These are phyloP conservation scores for Pogonus chalceus DNA, from an alignment of 1,140 invertebrate species.

Conservation along the genomic window DNA sequence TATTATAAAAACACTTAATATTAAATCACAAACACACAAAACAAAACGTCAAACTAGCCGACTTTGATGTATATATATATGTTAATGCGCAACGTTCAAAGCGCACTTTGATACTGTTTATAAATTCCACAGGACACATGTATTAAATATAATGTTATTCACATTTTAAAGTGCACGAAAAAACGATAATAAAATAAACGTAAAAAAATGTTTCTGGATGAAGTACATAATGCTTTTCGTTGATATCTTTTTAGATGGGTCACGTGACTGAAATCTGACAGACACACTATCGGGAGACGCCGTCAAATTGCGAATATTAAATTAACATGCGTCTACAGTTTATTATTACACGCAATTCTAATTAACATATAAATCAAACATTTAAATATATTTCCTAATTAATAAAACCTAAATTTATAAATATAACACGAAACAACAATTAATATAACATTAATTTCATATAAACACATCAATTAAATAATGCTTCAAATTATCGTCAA, in stretches of 20 bases:
- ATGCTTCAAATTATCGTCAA: no score
- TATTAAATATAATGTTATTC: neutral
- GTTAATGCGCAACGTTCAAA: neutral
- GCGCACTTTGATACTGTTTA: constrained; percentile 5
- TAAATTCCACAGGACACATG: neutral
- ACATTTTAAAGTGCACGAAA: neutral
- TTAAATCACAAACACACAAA: neutral
- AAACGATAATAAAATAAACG: no score
- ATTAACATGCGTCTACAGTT: no score
- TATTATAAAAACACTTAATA: neutral
- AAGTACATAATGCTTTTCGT: no score
- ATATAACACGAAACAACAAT: neutral
- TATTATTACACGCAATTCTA: neutral
- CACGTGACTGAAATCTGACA: constrained; percentile 3
- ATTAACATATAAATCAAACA: constrained; percentile 1
- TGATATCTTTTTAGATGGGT: neutral
- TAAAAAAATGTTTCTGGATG: no score
- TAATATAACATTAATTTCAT: no score
- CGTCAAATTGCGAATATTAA: no score
- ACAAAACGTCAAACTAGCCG: neutral
- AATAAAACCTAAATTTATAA: neutral
- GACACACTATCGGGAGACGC: neutral
- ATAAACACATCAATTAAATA: no score
- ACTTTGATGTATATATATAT: no score
- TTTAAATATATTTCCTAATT: neutral